These are phyloP conservation scores for Dipodomys ordii DNA, from an alignment of 2,113 vertebrate species.

Conservation along the genomic window DNA sequence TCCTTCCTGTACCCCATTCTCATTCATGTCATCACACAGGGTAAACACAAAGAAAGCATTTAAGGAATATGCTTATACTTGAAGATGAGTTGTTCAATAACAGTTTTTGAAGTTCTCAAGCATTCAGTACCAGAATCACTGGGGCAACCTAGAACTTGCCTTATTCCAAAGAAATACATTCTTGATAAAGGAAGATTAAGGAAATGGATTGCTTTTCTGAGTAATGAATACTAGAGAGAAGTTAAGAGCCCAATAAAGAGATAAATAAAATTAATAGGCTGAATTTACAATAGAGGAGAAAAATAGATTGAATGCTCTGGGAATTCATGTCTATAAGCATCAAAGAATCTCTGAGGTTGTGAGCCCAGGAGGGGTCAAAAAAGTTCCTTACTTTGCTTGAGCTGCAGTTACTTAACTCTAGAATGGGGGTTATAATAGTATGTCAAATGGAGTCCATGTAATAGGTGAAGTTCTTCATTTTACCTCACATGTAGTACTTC, in stretches of 20 bases:
- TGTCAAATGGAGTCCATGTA: neutral
- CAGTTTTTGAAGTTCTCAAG: neutral
- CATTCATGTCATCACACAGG: neutral
- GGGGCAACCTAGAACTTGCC: neutral
- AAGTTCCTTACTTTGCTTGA: neutral
- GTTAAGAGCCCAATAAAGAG: conserved; percentile 13
- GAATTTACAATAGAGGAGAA: neutral
- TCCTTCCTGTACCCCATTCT: neutral
- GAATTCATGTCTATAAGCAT: neutral
- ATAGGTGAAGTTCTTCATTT: neutral
- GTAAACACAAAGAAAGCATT: neutral
- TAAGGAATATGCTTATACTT: neutral
- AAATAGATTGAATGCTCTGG: neutral
- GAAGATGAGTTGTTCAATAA: neutral
- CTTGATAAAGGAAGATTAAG: conserved; percentile 36
- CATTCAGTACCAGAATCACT: neutral
- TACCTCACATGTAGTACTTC: neutral
- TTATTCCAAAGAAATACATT: neutral
- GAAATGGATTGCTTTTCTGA: conserved; percentile 24
- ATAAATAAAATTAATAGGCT: neutral
- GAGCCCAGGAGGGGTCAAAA: too few species aligned
- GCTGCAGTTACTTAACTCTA: neutral
- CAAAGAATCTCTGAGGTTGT: neutral
- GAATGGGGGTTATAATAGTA: neutral
- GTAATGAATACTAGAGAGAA: conserved; percentile 33